Conservation (phyloP, 2,888 invertebrate genomes). For the Tricholauxania praeusta region DNA sequence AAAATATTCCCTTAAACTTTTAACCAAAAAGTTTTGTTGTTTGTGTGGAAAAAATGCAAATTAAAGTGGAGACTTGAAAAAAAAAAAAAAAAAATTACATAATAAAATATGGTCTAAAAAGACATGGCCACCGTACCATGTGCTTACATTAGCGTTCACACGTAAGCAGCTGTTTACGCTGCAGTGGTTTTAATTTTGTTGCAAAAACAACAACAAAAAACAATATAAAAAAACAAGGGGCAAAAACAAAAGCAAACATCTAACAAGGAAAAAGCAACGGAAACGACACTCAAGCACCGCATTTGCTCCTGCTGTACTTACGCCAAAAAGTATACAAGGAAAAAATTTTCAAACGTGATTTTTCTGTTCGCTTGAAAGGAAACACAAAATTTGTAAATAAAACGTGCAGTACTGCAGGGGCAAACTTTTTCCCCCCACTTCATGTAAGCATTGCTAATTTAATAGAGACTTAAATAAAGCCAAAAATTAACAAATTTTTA, state of each 20-base stretch:
- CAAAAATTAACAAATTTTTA: no score
- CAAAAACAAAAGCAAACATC: not conserved
- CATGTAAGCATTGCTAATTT: no score
- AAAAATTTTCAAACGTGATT: no score
- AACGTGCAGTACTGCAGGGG: no score
- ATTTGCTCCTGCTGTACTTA: no score
- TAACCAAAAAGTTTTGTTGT: not conserved
- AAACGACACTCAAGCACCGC: no score
- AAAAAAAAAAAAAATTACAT: not conserved
- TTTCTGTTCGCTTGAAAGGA: no score
- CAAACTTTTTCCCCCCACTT: no score
- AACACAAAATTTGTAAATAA: no score
- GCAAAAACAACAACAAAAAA: not conserved
- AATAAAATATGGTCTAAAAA: not conserved
- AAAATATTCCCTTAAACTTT: not conserved
- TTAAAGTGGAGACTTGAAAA: not conserved
- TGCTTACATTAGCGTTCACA: not conserved
- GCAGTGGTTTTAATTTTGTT: constrained; percentile 10
- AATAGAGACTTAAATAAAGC: no score
- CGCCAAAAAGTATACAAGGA: no score
- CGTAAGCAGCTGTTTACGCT: constrained; percentile 10
- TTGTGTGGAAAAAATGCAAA: not conserved
- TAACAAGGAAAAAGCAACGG: no score
- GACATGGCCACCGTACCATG: not conserved
- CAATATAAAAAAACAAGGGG: not conserved